These are phyloP conservation scores for Mormyrops attenuatus DNA, from an alignment of 2,797 vertebrate species.

Conservation along the genomic window DNA sequence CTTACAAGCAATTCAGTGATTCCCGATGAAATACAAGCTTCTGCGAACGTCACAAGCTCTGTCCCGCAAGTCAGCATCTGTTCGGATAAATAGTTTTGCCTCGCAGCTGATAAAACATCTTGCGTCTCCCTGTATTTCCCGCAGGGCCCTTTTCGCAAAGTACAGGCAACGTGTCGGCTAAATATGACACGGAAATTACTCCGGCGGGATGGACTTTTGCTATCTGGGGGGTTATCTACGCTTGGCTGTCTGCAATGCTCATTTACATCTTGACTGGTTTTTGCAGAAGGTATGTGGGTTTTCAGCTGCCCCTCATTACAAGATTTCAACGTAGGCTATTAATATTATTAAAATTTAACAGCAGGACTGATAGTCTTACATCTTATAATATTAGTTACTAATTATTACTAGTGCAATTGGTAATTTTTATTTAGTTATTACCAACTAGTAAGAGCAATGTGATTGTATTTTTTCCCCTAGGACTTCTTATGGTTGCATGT, in stretches of 20 bases:
- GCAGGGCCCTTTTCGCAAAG: constrained; percentile 33
- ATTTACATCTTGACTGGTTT: constrained; percentile 36
- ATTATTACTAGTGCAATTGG: background rate
- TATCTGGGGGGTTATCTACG: constrained; percentile 46
- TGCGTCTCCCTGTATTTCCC: background rate
- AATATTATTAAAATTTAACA: background rate
- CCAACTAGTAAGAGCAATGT: background rate
- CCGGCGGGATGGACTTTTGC: constrained; percentile 46
- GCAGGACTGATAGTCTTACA: background rate
- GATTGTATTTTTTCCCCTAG: background rate
- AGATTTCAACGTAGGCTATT: background rate
- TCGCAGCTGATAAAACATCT: background rate
- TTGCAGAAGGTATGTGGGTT: constrained; percentile 38
- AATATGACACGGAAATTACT: constrained; percentile 40
- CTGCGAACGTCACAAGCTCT: background rate
- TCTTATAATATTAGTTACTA: background rate
- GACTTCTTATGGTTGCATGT: constrained; percentile 30
- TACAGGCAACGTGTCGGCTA: constrained; percentile 33
- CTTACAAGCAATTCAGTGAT: background rate
- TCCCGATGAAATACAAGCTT: background rate
- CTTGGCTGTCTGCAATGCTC: constrained; percentile 37
- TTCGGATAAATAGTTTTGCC: background rate
- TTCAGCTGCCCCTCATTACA: background rate
- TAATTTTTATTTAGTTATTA: background rate
- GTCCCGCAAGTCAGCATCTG: background rate